A percentile compares a stretch with the other conserved stretches of the same genome.
Conservation (phyloP, 1,140 invertebrate genomes). For the Calliphora vicina region DNA sequence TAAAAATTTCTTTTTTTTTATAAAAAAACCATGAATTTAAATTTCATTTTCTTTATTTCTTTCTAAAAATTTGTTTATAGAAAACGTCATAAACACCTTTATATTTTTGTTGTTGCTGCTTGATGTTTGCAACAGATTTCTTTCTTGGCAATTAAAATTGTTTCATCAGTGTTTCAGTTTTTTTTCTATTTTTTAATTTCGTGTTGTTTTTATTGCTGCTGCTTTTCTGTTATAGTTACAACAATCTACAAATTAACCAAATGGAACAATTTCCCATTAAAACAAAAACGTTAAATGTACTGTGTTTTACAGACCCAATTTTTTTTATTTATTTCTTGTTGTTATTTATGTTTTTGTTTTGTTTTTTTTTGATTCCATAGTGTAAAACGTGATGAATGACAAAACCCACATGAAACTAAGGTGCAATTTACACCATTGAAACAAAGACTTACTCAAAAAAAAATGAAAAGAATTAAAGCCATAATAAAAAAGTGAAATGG, state of each 20-base stretch:
- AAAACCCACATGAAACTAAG: slow-evolving; percentile 5
- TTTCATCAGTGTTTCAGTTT: background rate
- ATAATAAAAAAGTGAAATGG: background rate
- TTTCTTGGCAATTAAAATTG: background rate
- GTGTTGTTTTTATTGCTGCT: too few relatives aligned
- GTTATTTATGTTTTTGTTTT: background rate
- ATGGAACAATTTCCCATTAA: slow-evolving; percentile 7
- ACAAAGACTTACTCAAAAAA: background rate
- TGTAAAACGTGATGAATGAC: slow-evolving; percentile 16
- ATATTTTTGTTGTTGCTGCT: background rate
- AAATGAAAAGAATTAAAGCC: background rate
- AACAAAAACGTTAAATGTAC: background rate
- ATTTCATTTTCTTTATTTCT: too few relatives aligned
- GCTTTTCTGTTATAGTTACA: background rate
- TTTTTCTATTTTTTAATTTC: too few relatives aligned
- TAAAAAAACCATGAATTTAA: background rate
- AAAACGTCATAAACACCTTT: background rate
- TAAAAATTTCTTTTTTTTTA: background rate
- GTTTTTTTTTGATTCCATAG: background rate
- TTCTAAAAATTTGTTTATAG: background rate
- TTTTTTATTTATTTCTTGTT: background rate
- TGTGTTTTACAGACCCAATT: background rate
- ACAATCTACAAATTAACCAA: slow-evolving; percentile 6
- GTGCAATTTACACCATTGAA: background rate
- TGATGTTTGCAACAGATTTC: background rate